Percentiles rank a stretch among this genome's conserved stretches.
Evolutionary conservation across 2,113 vertebrate species (phyloP).

Genomic region (Halichoerus grypus): DNA sequence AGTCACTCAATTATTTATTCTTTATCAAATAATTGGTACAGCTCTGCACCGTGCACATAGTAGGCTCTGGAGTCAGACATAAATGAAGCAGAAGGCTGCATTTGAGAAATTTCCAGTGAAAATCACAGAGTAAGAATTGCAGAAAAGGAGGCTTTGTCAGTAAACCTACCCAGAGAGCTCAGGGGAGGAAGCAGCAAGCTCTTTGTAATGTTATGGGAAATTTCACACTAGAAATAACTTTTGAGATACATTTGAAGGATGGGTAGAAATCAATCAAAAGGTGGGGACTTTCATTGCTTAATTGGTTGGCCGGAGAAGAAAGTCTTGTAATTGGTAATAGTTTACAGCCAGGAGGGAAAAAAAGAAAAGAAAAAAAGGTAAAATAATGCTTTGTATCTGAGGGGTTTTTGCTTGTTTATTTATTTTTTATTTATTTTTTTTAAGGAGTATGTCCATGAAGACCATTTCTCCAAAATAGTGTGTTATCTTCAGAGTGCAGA

Average conservation of each 20-base stretch:
- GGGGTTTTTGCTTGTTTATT: not conserved
- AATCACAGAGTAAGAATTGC: not conserved
- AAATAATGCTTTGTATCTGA: not conserved
- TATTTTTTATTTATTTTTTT: not conserved
- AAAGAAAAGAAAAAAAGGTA: not conserved
- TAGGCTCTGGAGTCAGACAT: slow-evolving; percentile 4
- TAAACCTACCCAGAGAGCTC: not conserved
- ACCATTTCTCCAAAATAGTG: not conserved
- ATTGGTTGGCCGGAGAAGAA: slow-evolving; percentile 5
- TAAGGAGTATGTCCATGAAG: not conserved
- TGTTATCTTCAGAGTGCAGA: not conserved
- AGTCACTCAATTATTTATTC: slow-evolving; percentile 19
- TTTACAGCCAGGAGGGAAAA: not conserved
- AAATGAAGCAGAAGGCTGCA: not conserved
- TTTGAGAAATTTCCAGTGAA: not conserved
- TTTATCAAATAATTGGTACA: not conserved
- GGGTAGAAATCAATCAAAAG: not conserved
- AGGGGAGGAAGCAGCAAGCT: not conserved
- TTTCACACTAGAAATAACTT: slow-evolving; percentile 26
- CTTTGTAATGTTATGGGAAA: slow-evolving; percentile 19
- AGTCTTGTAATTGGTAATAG: not conserved
- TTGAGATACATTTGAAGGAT: not conserved
- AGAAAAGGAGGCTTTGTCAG: slow-evolving; percentile 22
- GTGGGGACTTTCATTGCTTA: not conserved
- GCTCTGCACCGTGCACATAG: not conserved